These are phyloP conservation scores for Hycleus cichorii DNA, from an alignment of 1,140 invertebrate genomes.

Conservation along the genomic window DNA sequence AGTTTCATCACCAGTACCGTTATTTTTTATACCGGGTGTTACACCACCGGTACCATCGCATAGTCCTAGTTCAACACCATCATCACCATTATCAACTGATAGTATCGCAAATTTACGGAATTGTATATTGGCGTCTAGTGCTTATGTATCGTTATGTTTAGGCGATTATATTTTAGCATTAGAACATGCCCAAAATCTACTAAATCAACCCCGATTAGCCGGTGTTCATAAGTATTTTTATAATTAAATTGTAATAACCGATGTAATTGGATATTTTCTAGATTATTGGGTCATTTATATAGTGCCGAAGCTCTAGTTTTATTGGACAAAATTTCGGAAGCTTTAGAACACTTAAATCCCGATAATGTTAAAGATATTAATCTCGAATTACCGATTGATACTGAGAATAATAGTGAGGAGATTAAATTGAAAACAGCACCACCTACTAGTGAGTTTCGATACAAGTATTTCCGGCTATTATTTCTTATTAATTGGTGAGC, in stretches of 20 bases:
- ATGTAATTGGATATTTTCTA: slow-evolving; percentile 37
- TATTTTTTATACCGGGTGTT: slow-evolving; percentile 36
- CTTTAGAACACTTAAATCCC: slow-evolving; percentile 76
- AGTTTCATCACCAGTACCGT: slow-evolving; percentile 28
- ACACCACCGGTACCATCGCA: slow-evolving; percentile 32
- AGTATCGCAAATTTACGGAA: slow-evolving; percentile 49
- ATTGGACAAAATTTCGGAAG: slow-evolving; percentile 74
- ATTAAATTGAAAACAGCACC: slow-evolving; percentile 41
- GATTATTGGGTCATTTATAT: slow-evolving; percentile 80
- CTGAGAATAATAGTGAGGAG: slow-evolving; percentile 36
- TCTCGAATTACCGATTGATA: slow-evolving; percentile 40
- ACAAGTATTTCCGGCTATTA: neutral
- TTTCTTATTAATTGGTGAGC: too few relatives aligned
- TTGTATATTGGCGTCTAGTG: slow-evolving; percentile 67
- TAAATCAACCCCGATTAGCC: slow-evolving; percentile 57
- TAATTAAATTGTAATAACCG: neutral
- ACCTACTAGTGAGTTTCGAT: slow-evolving; percentile 29
- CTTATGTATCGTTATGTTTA: slow-evolving; percentile 78
- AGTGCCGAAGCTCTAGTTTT: slow-evolving; percentile 82
- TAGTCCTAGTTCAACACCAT: slow-evolving; percentile 36
- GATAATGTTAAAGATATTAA: slow-evolving; percentile 59
- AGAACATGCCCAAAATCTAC: slow-evolving; percentile 62
- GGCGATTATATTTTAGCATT: slow-evolving; percentile 78
- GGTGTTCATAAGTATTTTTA: slow-evolving; percentile 52
- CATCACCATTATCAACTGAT: slow-evolving; percentile 38